Conservation (phyloP, 2,797 vertebrate species). For the Silurus lanzhouensis region DNA sequence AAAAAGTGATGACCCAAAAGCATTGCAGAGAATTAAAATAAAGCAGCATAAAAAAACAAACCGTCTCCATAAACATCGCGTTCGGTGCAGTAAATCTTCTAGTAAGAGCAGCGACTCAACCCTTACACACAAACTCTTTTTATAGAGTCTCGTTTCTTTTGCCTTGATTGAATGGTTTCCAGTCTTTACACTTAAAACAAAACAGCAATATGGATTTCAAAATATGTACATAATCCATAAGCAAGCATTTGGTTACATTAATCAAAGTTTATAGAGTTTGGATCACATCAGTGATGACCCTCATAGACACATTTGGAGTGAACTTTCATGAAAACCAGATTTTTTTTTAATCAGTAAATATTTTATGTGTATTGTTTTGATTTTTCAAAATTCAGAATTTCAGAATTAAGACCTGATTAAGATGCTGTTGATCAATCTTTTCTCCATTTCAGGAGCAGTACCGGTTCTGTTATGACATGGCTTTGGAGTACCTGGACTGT, state of each 20-base stretch:
- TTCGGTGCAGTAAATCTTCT: not conserved
- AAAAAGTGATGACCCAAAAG: not conserved
- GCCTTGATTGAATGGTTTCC: not conserved
- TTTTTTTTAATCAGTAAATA: too few relatives aligned
- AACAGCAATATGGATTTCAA: not conserved
- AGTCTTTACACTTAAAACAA: too few relatives aligned
- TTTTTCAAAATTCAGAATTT: not conserved
- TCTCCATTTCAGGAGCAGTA: conserved; percentile 86
- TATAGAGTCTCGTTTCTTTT: not conserved
- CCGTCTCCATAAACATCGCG: not conserved
- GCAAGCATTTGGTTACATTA: too few relatives aligned
- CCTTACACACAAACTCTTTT: not conserved
- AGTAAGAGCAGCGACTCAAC: conserved; percentile 1
- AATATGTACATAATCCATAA: not conserved
- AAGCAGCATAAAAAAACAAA: not conserved
- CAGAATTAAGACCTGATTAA: not conserved
- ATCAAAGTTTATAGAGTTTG: too few relatives aligned
- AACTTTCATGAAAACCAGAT: too few relatives aligned
- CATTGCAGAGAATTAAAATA: not conserved
- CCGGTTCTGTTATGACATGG: conserved; percentile 95
- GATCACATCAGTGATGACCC: not conserved
- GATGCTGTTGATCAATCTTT: not conserved
- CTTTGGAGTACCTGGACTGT: conserved; percentile 92
- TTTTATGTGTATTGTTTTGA: not conserved
- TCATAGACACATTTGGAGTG: not conserved